phyloP scores from a whole-genome alignment of 1,140 invertebrate species.

The Drosophila guanche region DNA sequence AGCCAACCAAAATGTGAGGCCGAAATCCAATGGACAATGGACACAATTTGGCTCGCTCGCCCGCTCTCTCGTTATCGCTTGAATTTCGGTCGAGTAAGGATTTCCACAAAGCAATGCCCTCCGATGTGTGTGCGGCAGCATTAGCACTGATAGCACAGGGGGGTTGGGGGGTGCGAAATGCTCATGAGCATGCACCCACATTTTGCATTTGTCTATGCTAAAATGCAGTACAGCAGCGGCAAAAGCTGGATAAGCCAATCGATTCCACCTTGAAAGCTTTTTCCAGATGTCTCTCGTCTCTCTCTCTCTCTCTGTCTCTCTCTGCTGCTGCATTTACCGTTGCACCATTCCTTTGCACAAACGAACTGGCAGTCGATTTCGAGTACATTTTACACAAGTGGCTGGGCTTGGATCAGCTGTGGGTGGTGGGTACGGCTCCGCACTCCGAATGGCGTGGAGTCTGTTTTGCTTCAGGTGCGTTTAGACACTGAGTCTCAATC shows the following conservation, averaged over 20 bases:
- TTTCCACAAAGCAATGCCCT: slow-evolving; percentile 23
- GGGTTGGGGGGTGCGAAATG: slow-evolving; percentile 4
- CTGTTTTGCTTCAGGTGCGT: too few species aligned
- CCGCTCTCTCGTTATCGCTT: slow-evolving; percentile 19
- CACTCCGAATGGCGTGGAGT: too few species aligned
- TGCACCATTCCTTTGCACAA: too few species aligned
- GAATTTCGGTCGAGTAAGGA: slow-evolving; percentile 29
- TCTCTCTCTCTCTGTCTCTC: not conserved
- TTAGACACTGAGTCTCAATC: too few species aligned
- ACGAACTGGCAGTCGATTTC: too few species aligned
- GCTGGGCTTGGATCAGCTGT: not conserved
- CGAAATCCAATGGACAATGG: slow-evolving; percentile 34
- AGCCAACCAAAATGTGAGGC: slow-evolving; percentile 70
- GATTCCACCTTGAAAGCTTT: slow-evolving; percentile 2
- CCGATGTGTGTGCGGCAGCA: slow-evolving; percentile 4
- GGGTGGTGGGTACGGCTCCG: too few species aligned
- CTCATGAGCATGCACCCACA: slow-evolving; percentile 38
- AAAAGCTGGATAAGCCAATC: slow-evolving; percentile 30
- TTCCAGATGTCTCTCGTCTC: too few species aligned
- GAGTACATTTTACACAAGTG: too few species aligned
- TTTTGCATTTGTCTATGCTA: slow-evolving; percentile 7
- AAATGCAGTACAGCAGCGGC: too few species aligned
- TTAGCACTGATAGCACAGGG: slow-evolving; percentile 27
- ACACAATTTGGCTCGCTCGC: slow-evolving; percentile 9
- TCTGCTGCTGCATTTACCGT: too few species aligned